A percentile compares a stretch with the other conserved stretches of the same genome.
Evolutionary conservation across 2,888 invertebrate species (phyloP).

Genomic region (Drosophila demipolita): DNA sequence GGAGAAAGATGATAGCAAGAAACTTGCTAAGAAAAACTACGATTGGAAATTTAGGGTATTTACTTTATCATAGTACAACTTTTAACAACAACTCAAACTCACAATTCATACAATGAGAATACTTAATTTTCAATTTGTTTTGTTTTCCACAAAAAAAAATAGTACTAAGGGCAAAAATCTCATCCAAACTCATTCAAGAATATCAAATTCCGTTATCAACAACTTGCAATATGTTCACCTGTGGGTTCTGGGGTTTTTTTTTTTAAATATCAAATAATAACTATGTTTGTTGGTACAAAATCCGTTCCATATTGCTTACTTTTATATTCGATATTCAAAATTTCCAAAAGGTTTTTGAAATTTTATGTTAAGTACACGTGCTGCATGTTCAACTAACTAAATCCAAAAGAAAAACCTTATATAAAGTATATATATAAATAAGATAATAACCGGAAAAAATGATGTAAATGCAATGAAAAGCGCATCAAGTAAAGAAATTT

Average conservation of each 20-base stretch:
- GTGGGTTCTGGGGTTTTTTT: conserved; percentile 38
- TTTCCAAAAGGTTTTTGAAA: conserved; percentile 22
- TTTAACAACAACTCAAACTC: conserved; percentile 32
- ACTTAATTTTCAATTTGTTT: conserved; percentile 43
- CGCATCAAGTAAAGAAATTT: conserved; percentile 26
- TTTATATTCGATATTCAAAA: conserved; percentile 6
- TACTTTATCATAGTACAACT: conserved; percentile 57
- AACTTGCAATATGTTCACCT: conserved; percentile 39
- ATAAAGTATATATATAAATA: conserved; percentile 1
- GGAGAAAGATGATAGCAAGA: conserved; percentile 82
- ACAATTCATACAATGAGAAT: conserved; percentile 21
- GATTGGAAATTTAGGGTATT: conserved; percentile 87
- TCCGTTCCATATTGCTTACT: conserved; percentile 28
- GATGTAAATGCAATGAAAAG: conserved; percentile 48
- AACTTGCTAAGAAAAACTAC: conserved; percentile 85
- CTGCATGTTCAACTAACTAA: conserved; percentile 57
- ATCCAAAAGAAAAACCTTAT: conserved; percentile 10
- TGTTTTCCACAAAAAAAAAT: conserved; percentile 18
- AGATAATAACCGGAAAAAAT: not conserved
- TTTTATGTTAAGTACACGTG: conserved; percentile 56
- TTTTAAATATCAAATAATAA: conserved; percentile 2
- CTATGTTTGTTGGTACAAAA: conserved; percentile 28
- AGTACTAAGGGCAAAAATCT: conserved; percentile 19
- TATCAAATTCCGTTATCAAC: conserved; percentile 6
- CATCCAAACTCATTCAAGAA: conserved; percentile 42